These are phyloP conservation scores for Apoderus coryli DNA, from an alignment of 2,888 invertebrate species.

Conservation along the genomic window DNA sequence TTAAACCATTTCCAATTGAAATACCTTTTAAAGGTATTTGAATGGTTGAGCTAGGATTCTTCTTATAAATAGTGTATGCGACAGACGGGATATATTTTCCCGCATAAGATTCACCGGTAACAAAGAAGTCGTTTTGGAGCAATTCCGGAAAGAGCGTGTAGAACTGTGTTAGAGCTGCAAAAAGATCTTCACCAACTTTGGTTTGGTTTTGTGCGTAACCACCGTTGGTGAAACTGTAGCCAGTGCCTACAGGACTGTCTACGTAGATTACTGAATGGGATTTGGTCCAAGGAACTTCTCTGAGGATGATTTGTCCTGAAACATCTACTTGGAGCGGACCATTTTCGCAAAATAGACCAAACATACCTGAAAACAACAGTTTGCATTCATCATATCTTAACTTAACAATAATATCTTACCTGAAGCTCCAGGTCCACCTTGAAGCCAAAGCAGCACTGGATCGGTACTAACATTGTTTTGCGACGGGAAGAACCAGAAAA, in stretches of 20 bases:
- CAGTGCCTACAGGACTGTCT: conserved; percentile 83
- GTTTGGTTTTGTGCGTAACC: conserved; percentile 67
- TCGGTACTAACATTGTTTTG: conserved; percentile 35
- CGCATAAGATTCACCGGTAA: conserved; percentile 77
- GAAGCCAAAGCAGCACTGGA: conserved; percentile 65
- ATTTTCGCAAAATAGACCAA: no score
- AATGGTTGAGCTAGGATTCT: conserved; percentile 36
- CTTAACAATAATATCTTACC: conserved; percentile 62
- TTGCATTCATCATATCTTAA: no score
- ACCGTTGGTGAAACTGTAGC: conserved; percentile 70
- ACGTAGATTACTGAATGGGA: conserved; percentile 51
- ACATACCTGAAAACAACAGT: no score
- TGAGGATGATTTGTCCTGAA: conserved; percentile 29
- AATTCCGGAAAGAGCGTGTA: conserved; percentile 64
- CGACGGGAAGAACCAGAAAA: conserved; percentile 82
- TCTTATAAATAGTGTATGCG: conserved; percentile 50
- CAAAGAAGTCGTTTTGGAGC: conserved; percentile 57
- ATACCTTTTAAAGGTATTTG: conserved; percentile 53
- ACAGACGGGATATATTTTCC: conserved; percentile 64
- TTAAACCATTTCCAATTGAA: conserved; percentile 56
- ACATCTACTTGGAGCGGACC: conserved; percentile 49
- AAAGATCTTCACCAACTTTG: conserved; percentile 63
- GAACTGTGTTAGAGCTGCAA: conserved; percentile 60
- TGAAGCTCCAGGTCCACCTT: conserved; percentile 67
- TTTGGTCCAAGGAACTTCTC: conserved; percentile 37